Percentiles rank a stretch among this genome's conserved stretches.
phyloP scores from a whole-genome alignment of 2,888 invertebrate species.

The Stenoptilia bipunctidactyla region DNA sequence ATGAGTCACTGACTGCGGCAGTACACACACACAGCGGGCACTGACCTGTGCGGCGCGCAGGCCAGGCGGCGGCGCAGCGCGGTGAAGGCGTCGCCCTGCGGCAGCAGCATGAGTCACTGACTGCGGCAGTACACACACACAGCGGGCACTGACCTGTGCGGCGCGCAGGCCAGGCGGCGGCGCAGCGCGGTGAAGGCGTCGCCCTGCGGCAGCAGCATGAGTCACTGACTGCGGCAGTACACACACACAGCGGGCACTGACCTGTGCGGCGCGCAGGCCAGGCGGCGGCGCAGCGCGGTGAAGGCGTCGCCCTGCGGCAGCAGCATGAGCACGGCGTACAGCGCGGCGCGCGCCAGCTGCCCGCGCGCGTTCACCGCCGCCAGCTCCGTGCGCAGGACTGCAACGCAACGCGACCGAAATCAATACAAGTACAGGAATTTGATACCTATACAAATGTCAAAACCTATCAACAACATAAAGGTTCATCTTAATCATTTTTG shows the following conservation, averaged over 20 bases:
- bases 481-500: too few relatives aligned
- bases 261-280: conserved; percentile 73
- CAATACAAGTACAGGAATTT: too few relatives aligned
- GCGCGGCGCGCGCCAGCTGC: conserved; percentile 82
- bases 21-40: conserved; percentile 5
- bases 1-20: too few relatives aligned
- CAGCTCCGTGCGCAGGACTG: conserved; percentile 93
- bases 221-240: too few relatives aligned
- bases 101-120: too few relatives aligned
- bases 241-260: conserved; percentile 17
- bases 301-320: conserved; percentile 98
- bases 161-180: conserved; percentile 74
- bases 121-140: too few relatives aligned
- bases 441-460: too few relatives aligned
- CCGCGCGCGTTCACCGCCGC: conserved; percentile 79
- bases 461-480: too few relatives aligned
- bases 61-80: conserved; percentile 82
- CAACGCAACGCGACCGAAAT: too few relatives aligned
- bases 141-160: conserved; percentile 56
- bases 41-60: conserved; percentile 66
- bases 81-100: conserved; percentile 96
- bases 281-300: conserved; percentile 82
- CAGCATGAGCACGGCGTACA: conserved; percentile 97
- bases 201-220: too few relatives aligned
- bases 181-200: conserved; percentile 93